phyloP scores from a whole-genome alignment of 2,888 invertebrate genomes.

The Phorcus lineatus region DNA sequence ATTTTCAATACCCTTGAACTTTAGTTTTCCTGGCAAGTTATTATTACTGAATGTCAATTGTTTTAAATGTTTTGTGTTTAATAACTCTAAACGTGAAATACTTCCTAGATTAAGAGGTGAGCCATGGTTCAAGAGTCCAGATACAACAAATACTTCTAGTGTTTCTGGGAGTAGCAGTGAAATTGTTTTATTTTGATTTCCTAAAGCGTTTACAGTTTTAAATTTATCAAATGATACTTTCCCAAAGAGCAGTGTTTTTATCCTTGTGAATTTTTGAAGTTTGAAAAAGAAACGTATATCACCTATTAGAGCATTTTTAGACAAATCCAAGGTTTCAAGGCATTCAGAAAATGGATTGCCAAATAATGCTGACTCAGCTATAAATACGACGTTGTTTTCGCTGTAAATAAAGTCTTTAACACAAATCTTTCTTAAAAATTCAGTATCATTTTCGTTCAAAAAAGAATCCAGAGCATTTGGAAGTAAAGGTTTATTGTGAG shows the following conservation, averaged over 20 bases:
- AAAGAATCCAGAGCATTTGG: background rate
- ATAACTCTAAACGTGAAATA: too few species aligned
- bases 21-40: background rate
- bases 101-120: too few species aligned
- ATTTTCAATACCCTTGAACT: background rate
- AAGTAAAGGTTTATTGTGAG: background rate
- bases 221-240: background rate
- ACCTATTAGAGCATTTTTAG: background rate
- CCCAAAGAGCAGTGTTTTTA: background rate
- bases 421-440: background rate
- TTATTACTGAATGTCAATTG: too few species aligned
- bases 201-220: too few species aligned
- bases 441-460: background rate
- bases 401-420: background rate
- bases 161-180: too few species aligned
- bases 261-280: background rate
- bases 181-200: too few species aligned
- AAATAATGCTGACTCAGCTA: background rate
- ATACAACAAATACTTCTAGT: too few species aligned
- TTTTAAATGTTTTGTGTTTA: too few species aligned
- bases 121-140: too few species aligned
- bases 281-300: background rate
- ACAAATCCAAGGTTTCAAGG: background rate
- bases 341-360: background rate
- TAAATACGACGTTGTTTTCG: background rate